phyloP scores from a whole-genome alignment of 2,113 vertebrate species.

The Lates calcarifer region DNA sequence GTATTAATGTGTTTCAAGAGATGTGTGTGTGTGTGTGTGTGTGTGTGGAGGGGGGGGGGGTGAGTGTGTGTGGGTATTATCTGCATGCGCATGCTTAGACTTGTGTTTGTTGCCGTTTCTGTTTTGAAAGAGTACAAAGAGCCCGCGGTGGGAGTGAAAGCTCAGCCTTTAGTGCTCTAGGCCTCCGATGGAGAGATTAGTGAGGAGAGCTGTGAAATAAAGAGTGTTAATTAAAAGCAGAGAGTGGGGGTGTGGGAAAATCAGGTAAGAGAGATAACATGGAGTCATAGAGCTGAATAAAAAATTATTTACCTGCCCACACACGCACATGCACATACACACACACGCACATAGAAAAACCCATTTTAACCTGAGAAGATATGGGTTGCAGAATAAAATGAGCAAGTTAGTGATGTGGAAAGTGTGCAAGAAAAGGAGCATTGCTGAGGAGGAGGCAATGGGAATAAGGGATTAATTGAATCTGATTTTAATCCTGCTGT shows the following conservation, averaged over 20 bases:
- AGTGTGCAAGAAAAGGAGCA: slow-evolving; percentile 66
- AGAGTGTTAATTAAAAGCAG: slow-evolving; percentile 81
- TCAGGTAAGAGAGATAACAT: slow-evolving; percentile 78
- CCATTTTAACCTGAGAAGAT: slow-evolving; percentile 71
- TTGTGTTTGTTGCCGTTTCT: slow-evolving; percentile 62
- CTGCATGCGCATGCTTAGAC: slow-evolving; percentile 18
- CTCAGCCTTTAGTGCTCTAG: slow-evolving; percentile 66
- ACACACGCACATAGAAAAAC: slow-evolving; percentile 34
- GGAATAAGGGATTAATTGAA: slow-evolving; percentile 76
- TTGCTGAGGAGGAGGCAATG: slow-evolving; percentile 64
- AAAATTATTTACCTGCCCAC: slow-evolving; percentile 71
- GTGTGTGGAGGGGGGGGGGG: slow-evolving; percentile 22
- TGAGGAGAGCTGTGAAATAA: slow-evolving; percentile 68
- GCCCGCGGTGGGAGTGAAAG: slow-evolving; percentile 65
- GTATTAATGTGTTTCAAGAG: slow-evolving; percentile 60
- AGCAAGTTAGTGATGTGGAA: slow-evolving; percentile 77
- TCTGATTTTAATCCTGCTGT: slow-evolving; percentile 71
- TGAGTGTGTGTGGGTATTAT: slow-evolving; percentile 50
- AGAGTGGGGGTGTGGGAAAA: slow-evolving; percentile 76
- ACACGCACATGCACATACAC: slow-evolving; percentile 29
- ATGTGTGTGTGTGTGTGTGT: slow-evolving; percentile 34
- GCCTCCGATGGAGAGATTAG: slow-evolving; percentile 77
- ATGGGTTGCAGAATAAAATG: slow-evolving; percentile 70
- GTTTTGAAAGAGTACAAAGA: slow-evolving; percentile 71
- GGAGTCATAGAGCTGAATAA: slow-evolving; percentile 58